Base-by-base conservation (phyloP, 1,140 invertebrate genomes). In the Tenebrio molitor region DNA sequence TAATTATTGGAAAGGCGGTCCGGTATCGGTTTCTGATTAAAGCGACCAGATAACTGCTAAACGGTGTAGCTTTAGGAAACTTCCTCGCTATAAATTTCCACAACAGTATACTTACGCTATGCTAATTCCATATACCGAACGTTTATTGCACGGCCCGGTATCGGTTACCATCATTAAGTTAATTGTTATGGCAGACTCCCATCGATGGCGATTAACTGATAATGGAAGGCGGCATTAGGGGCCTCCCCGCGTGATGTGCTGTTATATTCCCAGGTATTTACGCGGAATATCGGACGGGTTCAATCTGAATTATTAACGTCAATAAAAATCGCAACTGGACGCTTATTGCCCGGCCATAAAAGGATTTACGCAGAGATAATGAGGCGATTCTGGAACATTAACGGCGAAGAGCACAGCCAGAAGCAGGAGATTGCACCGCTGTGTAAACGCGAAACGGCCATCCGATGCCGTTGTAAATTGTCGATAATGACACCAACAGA, bases 121-220 rank as follows among this genome's bases (percentile, higher is more conserved):
- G 50, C 50, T 58, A 58, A 58, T 58, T 58, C 23, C 50, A 29
- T 14, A 10, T 29, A 58, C n/a, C 21, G 21, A 58, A 29, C 50
- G 50, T 58, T 58, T 58, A 58, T 58, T 58, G 50, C 50, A 29
- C 50, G 50, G 42, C n/a, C 50, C 29, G n/a, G 50, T 58, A 58
- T 58, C 50, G 50, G 50, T 58, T 58, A 58, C 50, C 50, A 58
- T 58, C 50, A 58, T 58, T 58, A 58, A 58, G 21, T 58, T 58
- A 58, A 58, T 58, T 58, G 50, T 58, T 58, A 58, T 58, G 50
- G 50, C 50, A 25, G 50, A 58, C 50, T 58, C 29, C 50, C 50
- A 58, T 58, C 50, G 50, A 58, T 58, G 50, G 50, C 50, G 50
- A 58, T 58, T 58, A 58, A 58, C 50, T 58, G 50, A 58, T 58